A percentile compares a stretch with the other conserved stretches of the same genome.
Conservation (phyloP, 2,797 vertebrate genomes). For the Pseudochaenichthys georgianus region DNA sequence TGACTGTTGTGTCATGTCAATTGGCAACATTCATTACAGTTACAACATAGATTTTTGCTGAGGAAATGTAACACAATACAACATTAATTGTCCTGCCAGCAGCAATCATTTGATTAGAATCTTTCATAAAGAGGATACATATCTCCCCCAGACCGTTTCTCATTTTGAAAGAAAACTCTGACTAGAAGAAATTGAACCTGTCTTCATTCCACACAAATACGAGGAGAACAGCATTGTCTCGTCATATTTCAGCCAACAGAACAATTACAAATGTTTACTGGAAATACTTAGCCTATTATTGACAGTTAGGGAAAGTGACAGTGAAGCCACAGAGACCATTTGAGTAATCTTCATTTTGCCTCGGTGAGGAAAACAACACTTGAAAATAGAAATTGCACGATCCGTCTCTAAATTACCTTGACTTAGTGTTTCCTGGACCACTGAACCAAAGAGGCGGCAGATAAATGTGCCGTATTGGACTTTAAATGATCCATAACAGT, state of each 20-base stretch:
- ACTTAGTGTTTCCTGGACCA: conserved; percentile 12
- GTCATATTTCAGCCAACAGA: conserved; percentile 27
- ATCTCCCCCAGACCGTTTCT: conserved; percentile 21
- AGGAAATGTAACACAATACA: neutral
- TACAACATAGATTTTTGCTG: neutral
- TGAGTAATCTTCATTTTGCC: conserved; percentile 20
- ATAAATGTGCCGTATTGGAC: conserved; percentile 54
- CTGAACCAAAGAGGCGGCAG: conserved; percentile 13
- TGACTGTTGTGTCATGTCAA: conserved; percentile 17
- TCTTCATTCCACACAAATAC: conserved; percentile 4
- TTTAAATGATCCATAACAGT: conserved; percentile 51
- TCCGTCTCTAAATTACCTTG: conserved; percentile 20
- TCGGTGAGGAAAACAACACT: conserved; percentile 25
- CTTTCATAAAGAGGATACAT: conserved; percentile 19
- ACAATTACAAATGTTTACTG: conserved; percentile 3
- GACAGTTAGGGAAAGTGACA: neutral
- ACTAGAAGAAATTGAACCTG: conserved; percentile 4
- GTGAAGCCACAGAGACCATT: conserved; percentile 1
- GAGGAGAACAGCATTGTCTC: conserved; percentile 11
- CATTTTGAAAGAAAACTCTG: conserved; percentile 12
- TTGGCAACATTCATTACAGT: neutral
- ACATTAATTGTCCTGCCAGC: neutral
- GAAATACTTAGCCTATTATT: neutral
- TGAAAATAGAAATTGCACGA: conserved; percentile 1
- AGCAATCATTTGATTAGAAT: conserved; percentile 31